Evolutionary conservation across 2,113 vertebrate genomes (phyloP).

Genomic region (Murina feae): DNA sequence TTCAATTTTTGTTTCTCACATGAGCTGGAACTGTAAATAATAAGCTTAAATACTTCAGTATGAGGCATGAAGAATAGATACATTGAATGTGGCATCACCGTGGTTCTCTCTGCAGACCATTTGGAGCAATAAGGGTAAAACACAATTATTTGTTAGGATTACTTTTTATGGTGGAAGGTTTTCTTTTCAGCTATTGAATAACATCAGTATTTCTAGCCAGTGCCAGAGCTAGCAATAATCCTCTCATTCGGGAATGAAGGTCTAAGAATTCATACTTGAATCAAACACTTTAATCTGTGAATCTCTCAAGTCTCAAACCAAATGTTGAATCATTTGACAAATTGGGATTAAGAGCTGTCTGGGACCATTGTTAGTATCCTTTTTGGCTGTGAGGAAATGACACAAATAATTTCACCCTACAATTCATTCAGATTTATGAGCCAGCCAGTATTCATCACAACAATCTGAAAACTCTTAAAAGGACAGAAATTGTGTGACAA

Average conservation of each 20-base stretch:
- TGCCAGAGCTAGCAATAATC: neutral
- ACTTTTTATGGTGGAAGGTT: neutral
- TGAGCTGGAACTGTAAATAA: neutral
- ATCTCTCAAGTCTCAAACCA: neutral
- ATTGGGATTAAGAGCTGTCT: neutral
- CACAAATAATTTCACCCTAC: neutral
- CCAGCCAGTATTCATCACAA: constrained; percentile 1
- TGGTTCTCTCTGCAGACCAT: neutral
- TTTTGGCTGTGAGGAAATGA: neutral
- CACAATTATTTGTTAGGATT: neutral
- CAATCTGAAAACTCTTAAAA: constrained; percentile 14
- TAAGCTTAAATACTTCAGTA: neutral
- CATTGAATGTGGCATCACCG: neutral
- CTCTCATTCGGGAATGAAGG: neutral
- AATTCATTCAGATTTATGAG: neutral
- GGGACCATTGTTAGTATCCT: neutral
- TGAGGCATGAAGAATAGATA: neutral
- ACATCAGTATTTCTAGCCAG: neutral
- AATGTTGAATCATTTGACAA: neutral
- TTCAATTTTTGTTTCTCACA: neutral
- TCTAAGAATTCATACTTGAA: neutral
- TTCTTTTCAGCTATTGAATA: neutral
- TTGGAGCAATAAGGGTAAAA: neutral
- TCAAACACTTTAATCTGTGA: neutral
- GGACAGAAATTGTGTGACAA: neutral